Percentiles rank a stretch among this genome's conserved stretches.
Evolutionary conservation across 2,113 vertebrate species (phyloP).

Genomic region (Himantopus leucocephalus): DNA sequence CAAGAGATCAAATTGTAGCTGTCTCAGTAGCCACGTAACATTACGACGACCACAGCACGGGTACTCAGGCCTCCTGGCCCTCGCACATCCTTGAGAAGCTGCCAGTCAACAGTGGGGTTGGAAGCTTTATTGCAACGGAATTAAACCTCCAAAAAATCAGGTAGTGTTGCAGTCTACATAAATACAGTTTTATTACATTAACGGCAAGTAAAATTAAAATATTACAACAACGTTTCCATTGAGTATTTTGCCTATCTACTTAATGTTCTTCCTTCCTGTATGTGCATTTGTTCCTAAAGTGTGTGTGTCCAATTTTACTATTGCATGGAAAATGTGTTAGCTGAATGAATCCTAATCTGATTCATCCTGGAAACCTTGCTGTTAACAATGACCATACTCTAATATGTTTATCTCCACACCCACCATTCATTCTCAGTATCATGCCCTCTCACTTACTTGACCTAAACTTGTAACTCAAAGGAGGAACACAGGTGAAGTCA

Average conservation of each 20-base stretch:
- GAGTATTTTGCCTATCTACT: constrained; percentile 4
- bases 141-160: not conserved
- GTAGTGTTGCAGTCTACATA: not conserved
- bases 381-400: constrained; percentile 21
- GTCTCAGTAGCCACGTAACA: not conserved
- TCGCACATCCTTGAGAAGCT: not conserved
- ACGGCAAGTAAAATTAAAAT: not conserved
- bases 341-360: constrained; percentile 50
- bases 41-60: not conserved
- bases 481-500: constrained; percentile 34
- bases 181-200: not conserved
- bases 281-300: constrained; percentile 19
- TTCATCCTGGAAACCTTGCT: constrained; percentile 48
- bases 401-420: constrained; percentile 27
- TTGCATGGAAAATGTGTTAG: constrained; percentile 26
- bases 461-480: constrained; percentile 2
- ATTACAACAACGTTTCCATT: not conserved
- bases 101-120: not conserved
- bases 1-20: not conserved
- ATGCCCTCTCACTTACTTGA: not conserved
- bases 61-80: not conserved
- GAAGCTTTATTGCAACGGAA: not conserved
- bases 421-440: constrained; percentile 5
- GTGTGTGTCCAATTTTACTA: not conserved
- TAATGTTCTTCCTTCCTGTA: constrained; percentile 38